phyloP scores from a whole-genome alignment of 2,888 invertebrate genomes.

The Helleia helle region DNA sequence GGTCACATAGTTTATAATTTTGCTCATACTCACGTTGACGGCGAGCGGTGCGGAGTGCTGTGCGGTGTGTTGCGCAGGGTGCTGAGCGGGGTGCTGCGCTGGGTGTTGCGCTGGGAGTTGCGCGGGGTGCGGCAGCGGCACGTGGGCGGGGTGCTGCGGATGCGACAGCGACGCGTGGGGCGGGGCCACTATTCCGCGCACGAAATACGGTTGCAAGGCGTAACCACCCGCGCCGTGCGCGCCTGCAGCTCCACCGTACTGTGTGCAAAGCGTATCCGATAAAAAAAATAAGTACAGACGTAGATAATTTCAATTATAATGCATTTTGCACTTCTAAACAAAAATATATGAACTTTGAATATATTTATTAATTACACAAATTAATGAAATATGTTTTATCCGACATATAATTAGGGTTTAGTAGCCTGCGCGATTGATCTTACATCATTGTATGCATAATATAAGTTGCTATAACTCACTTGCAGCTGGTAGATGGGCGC shows the following conservation, averaged over 20 bases:
- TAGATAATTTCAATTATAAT: no score
- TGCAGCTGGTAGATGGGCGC: constrained; percentile 55
- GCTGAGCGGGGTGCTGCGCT: constrained; percentile 18
- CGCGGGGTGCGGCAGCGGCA: constrained; percentile 29
- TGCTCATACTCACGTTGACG: constrained; percentile 23
- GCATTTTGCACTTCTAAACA: no score
- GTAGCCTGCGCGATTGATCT: no score
- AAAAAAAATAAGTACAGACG: no score
- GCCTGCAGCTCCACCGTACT: constrained; percentile 57
- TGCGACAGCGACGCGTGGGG: constrained; percentile 35
- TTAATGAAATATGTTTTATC: no score
- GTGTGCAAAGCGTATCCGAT: no score
- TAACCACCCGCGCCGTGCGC: constrained; percentile 68
- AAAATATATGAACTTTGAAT: no score
- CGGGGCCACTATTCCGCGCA: constrained; percentile 53
- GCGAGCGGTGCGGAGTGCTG: constrained; percentile 19
- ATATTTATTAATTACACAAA: no score
- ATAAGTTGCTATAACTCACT: no score
- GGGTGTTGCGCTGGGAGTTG: constrained; percentile 21
- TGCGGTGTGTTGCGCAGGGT: constrained; percentile 13
- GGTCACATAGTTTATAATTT: no score
- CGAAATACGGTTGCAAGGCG: constrained; percentile 69
- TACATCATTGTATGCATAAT: no score
- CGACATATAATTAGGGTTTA: no score
- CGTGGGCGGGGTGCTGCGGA: constrained; percentile 22